Evolutionary conservation across 2,113 vertebrate species (phyloP).

Genomic region (Montifringilla adamsi): DNA sequence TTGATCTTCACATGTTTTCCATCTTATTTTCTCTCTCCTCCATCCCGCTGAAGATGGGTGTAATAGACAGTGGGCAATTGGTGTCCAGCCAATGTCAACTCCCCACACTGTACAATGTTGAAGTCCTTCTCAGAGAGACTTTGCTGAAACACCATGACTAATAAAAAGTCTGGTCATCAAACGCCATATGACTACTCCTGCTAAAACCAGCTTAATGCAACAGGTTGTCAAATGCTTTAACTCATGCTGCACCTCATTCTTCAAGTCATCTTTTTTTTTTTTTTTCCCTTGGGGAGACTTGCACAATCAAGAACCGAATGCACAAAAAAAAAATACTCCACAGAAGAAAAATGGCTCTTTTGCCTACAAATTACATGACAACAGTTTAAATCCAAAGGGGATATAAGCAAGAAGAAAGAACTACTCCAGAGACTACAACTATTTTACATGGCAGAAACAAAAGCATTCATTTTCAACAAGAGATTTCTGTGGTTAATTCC

Average conservation of each 20-base stretch:
- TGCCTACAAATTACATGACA: neutral
- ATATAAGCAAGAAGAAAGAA: neutral
- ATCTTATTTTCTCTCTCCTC: neutral
- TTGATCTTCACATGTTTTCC: neutral
- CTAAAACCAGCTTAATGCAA: neutral
- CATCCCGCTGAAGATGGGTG: neutral
- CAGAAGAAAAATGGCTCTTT: neutral
- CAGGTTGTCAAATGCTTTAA: neutral
- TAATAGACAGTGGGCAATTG: neutral
- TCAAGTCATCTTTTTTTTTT: neutral
- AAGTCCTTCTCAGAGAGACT: neutral
- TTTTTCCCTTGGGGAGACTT: neutral
- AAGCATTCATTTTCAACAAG: neutral
- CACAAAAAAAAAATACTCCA: neutral
- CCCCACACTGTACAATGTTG: neutral
- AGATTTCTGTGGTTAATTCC: neutral
- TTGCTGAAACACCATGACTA: neutral
- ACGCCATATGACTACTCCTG: neutral
- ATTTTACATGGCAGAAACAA: neutral
- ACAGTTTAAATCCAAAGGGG: neutral
- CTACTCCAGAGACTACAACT: neutral
- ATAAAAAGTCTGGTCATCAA: neutral
- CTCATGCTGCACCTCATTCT: neutral
- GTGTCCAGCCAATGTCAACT: neutral
- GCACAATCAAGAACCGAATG: neutral